These are phyloP conservation scores for Sarcophaga bullata DNA, from an alignment of 1,140 invertebrate species.

Conservation along the genomic window DNA sequence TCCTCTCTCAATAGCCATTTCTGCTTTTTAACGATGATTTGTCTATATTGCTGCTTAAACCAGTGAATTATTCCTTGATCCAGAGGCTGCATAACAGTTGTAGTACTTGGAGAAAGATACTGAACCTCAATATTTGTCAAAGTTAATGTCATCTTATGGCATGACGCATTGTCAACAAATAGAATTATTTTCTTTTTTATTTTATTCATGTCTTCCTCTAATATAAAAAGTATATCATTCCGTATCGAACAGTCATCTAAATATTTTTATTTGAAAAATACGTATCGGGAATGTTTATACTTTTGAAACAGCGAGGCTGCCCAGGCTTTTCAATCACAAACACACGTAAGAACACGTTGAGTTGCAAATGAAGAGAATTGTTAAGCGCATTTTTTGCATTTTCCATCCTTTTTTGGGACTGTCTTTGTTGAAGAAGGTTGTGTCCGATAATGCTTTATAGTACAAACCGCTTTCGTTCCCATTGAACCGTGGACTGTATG, in stretches of 20 bases:
- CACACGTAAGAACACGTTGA: background rate
- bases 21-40: slow-evolving; percentile 5
- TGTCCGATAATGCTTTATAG: no score
- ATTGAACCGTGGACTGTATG: no score
- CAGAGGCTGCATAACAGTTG: background rate
- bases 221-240: background rate
- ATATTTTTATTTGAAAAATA: background rate
- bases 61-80: background rate
- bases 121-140: background rate
- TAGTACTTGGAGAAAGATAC: background rate
- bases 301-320: background rate
- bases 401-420: slow-evolving; percentile 4
- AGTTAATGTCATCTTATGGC: background rate
- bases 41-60: background rate
- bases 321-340: background rate
- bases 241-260: background rate
- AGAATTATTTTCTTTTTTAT: background rate
- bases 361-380: background rate
- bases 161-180: slow-evolving; percentile 11
- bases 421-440: no score
- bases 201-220: background rate
- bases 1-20: background rate
- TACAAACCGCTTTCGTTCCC: no score
- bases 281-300: background rate
- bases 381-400: background rate